Evolutionary conservation across 2,888 invertebrate species (phyloP).

Genomic region (Stictocephala bisonia): DNA sequence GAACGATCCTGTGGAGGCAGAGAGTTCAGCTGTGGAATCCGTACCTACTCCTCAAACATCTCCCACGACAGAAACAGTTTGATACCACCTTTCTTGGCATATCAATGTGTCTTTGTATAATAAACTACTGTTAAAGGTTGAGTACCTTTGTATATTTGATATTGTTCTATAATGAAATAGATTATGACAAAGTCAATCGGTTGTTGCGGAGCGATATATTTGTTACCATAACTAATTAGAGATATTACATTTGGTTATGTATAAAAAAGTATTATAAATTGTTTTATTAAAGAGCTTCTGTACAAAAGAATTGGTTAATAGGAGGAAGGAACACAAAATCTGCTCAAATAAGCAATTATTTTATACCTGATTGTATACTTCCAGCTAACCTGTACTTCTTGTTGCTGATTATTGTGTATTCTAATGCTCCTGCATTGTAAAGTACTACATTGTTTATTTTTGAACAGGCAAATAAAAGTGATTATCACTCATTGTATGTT

Average conservation of each 20-base stretch:
- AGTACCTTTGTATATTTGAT: conserved; percentile 14
- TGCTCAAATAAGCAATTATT: conserved; percentile 38
- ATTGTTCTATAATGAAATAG: conserved; percentile 25
- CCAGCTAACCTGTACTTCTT: conserved; percentile 8
- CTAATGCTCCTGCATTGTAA: conserved; percentile 30
- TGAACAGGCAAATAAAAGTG: conserved; percentile 38
- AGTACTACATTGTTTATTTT: conserved; percentile 38
- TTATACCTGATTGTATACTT: conserved; percentile 7
- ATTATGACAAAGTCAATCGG: conserved; percentile 1
- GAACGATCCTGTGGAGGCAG: not conserved
- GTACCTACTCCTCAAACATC: not conserved
- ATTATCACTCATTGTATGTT: conserved; percentile 34
- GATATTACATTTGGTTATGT: conserved; percentile 39
- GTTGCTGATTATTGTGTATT: conserved; percentile 38
- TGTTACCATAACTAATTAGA: conserved; percentile 39
- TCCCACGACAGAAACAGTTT: conserved; percentile 3
- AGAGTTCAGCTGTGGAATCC: not conserved
- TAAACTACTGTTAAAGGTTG: conserved; percentile 1
- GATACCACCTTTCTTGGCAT: conserved; percentile 31
- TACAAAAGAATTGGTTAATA: conserved; percentile 31
- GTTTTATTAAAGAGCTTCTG: conserved; percentile 40
- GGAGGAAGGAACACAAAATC: conserved; percentile 29
- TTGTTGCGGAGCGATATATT: conserved; percentile 34
- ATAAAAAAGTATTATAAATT: conserved; percentile 39
- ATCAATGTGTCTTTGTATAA: conserved; percentile 36